Evolutionary conservation across 2,113 vertebrate species (phyloP).

Genomic region (Murina feae): DNA sequence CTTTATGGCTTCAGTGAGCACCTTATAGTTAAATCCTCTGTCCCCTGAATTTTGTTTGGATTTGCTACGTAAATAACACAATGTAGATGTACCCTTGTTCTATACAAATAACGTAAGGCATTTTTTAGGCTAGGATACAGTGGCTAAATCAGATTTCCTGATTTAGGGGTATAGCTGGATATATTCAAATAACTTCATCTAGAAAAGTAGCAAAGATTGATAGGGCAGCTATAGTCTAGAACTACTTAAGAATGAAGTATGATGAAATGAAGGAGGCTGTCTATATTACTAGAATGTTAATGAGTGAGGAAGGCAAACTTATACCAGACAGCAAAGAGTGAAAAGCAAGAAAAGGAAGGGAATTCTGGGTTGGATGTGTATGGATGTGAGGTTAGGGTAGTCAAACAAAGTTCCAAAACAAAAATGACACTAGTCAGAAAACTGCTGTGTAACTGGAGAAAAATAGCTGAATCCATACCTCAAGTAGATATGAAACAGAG

Average conservation of each 20-base stretch:
- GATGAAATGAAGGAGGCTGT: not conserved
- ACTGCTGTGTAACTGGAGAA: not conserved
- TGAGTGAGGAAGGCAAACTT: not conserved
- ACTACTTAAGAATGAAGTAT: not conserved
- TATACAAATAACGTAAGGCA: not conserved
- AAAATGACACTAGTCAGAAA: not conserved
- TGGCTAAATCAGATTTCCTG: not conserved
- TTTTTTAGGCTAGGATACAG: not conserved
- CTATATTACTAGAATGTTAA: not conserved
- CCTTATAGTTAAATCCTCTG: not conserved
- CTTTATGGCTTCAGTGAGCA: not conserved
- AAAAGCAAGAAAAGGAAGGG: not conserved
- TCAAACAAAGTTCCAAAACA: not conserved
- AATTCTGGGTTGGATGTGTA: not conserved
- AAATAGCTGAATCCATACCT: not conserved
- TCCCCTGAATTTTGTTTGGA: not conserved
- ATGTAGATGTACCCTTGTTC: not conserved
- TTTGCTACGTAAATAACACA: constrained; percentile 11
- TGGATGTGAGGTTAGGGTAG: not conserved
- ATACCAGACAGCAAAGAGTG: not conserved
- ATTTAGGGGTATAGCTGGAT: not conserved
- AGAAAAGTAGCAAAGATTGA: not conserved
- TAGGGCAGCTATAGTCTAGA: not conserved
- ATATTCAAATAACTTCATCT: not conserved
- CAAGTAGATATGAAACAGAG: not conserved